Percentiles rank a stretch among this genome's conserved stretches.
Evolutionary conservation across 2,888 invertebrate species (phyloP).

Genomic region (Lysandra bellargus): DNA sequence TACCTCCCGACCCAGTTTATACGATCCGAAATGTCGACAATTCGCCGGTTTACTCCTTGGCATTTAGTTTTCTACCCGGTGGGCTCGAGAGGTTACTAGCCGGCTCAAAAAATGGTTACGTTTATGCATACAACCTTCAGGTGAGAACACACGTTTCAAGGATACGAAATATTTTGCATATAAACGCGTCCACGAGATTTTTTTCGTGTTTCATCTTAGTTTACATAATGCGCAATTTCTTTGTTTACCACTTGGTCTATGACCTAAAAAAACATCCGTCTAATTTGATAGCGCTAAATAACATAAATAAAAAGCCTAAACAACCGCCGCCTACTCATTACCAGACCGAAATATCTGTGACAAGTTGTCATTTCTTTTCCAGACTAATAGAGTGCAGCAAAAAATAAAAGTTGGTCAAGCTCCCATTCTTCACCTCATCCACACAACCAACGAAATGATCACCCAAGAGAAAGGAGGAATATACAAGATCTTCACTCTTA

Average conservation of each 20-base stretch:
- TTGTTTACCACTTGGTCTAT: conserved; percentile 68
- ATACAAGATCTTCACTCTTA: conserved; percentile 83
- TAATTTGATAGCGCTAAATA: conserved; percentile 15
- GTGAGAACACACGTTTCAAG: conserved; percentile 74
- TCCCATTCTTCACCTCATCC: conserved; percentile 82
- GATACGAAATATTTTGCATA: conserved; percentile 48
- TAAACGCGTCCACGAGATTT: conserved; percentile 47
- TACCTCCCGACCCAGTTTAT: conserved; percentile 89
- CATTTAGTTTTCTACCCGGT: conserved; percentile 83
- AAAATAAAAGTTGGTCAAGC: conserved; percentile 84
- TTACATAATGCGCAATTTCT: conserved; percentile 51
- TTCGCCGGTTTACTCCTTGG: conserved; percentile 86
- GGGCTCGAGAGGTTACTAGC: conserved; percentile 84
- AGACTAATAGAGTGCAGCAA: conserved; percentile 86
- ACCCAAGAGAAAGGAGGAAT: conserved; percentile 88
- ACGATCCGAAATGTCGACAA: conserved; percentile 85
- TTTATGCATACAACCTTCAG: conserved; percentile 90
- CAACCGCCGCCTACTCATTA: background rate
- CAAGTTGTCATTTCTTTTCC: conserved; percentile 50
- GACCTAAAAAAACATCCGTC: conserved; percentile 62
- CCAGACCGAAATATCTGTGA: background rate
- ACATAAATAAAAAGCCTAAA: conserved; percentile 20
- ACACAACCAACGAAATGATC: conserved; percentile 82
- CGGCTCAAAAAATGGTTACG: conserved; percentile 86
- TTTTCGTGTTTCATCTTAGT: conserved; percentile 38